Evolutionary conservation across 2,113 vertebrate genomes (phyloP).

Genomic region (Calyptomena viridis): DNA sequence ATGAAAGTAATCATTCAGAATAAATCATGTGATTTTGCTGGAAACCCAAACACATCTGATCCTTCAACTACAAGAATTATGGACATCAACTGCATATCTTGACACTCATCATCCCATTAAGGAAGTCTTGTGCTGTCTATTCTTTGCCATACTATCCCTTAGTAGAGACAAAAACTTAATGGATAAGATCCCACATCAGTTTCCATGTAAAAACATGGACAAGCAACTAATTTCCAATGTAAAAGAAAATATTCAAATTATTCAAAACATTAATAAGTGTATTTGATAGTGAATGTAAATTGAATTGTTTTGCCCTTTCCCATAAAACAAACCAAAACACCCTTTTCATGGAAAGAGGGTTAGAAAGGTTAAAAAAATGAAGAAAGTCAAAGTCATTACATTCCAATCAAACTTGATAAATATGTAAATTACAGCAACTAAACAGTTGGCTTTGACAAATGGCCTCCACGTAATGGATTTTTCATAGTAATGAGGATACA

Average conservation of each 20-base stretch:
- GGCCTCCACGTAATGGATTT: slow-evolving; percentile 82
- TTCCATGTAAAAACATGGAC: not conserved
- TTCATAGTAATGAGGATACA: slow-evolving; percentile 81
- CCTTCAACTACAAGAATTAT: not conserved
- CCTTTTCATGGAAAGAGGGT: slow-evolving; percentile 44
- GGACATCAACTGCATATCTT: not conserved
- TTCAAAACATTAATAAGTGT: not conserved
- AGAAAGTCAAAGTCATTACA: slow-evolving; percentile 78
- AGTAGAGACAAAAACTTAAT: not conserved
- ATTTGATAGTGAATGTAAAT: slow-evolving; percentile 58
- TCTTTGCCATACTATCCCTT: not conserved
- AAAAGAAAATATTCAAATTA: not conserved
- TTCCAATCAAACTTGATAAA: slow-evolving; percentile 90
- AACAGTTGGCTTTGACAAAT: slow-evolving; percentile 85
- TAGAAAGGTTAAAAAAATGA: slow-evolving; percentile 67
- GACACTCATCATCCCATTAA: not conserved
- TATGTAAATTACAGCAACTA: slow-evolving; percentile 86
- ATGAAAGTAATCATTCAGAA: slow-evolving; percentile 4
- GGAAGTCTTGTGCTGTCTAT: not conserved
- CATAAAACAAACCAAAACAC: slow-evolving; percentile 4
- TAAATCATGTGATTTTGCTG: not conserved
- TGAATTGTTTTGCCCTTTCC: slow-evolving; percentile 52
- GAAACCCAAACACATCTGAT: not conserved
- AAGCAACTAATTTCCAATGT: not conserved
- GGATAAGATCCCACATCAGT: not conserved